Evolutionary conservation across 2,113 vertebrate species (phyloP).

Genomic region (Himantopus leucocephalus): DNA sequence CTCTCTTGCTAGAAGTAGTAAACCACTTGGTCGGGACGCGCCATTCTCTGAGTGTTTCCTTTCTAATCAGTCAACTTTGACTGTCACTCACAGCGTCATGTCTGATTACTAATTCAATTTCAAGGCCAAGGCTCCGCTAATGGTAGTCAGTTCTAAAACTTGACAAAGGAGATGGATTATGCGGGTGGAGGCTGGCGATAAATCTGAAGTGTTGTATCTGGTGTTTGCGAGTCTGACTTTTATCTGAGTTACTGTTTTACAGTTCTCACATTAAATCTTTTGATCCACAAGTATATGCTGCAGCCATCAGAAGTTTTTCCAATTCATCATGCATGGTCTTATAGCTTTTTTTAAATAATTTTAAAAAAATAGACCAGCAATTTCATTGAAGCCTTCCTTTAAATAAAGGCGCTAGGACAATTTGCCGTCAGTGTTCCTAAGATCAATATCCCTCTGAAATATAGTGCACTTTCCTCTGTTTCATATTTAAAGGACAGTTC

Average conservation of each 20-base stretch:
- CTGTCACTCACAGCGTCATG: not conserved
- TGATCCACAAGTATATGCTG: not conserved
- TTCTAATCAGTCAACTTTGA: not conserved
- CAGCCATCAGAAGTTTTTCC: slow-evolving; percentile 28
- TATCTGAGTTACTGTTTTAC: not conserved
- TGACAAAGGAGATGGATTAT: not conserved
- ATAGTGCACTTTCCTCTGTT: not conserved
- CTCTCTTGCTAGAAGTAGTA: not conserved
- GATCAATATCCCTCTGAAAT: slow-evolving; percentile 37
- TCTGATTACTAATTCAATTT: not conserved
- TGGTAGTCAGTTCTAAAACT: not conserved
- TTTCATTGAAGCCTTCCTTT: not conserved
- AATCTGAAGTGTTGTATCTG: not conserved
- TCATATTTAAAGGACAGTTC: slow-evolving; percentile 14
- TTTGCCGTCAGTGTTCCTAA: not conserved
- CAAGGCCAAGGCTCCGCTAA: slow-evolving; percentile 7
- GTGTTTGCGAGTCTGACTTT: not conserved
- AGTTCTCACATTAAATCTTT: slow-evolving; percentile 23
- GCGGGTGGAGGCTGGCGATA: not conserved
- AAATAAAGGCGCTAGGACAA: not conserved
- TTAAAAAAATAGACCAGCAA: not conserved
- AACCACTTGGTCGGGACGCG: not conserved
- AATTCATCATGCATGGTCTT: not conserved
- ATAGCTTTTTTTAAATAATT: not conserved
- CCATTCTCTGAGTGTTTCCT: not conserved